These are phyloP conservation scores for Conus ventricosus DNA, from an alignment of 1,140 invertebrate species.

Conservation along the genomic window DNA sequence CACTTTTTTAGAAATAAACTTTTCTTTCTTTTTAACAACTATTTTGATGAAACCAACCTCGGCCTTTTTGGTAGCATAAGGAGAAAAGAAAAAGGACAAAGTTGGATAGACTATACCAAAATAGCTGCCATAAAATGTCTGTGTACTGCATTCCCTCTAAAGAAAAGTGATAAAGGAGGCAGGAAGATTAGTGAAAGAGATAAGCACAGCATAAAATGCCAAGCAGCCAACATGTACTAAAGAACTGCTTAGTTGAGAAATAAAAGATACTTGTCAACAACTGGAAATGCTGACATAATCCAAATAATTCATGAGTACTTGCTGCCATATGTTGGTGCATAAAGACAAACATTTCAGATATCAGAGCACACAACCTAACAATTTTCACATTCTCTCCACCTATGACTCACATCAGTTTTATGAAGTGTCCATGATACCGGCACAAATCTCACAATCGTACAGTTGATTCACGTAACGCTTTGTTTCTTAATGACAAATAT, in stretches of 20 bases:
- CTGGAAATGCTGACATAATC: not conserved
- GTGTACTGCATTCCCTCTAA: no score
- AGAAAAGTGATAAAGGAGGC: no score
- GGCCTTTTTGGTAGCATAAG: no score
- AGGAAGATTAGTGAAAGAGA: not conserved
- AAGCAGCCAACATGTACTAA: not conserved
- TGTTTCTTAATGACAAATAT: no score
- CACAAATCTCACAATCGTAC: no score
- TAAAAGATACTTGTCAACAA: not conserved
- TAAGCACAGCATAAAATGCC: not conserved
- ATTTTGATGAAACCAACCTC: no score
- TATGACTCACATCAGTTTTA: not conserved
- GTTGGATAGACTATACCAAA: not conserved
- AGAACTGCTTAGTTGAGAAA: not conserved
- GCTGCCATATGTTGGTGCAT: not conserved
- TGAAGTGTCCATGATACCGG: no score
- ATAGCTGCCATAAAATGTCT: not conserved
- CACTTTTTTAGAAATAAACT: no score
- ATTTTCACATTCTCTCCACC: not conserved
- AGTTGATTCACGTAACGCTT: no score
- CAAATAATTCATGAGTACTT: not conserved
- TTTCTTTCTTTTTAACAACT: no score
- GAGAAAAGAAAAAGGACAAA: no score
- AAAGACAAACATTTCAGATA: not conserved
- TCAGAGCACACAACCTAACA: not conserved